Evolutionary conservation across 2,797 vertebrate species (phyloP).

Genomic region (Thaleichthys pacificus): DNA sequence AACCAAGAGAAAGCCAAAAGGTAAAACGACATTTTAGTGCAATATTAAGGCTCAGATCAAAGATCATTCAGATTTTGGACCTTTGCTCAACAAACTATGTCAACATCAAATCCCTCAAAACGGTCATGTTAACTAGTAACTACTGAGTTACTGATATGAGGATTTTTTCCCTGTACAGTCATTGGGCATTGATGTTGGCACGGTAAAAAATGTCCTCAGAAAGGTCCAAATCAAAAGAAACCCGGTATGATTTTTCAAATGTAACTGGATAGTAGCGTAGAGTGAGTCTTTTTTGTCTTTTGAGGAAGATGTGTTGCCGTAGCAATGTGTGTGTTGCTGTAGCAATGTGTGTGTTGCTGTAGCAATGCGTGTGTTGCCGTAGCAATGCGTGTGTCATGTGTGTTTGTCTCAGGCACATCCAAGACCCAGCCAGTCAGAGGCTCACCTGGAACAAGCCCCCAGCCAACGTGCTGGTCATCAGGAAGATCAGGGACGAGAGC

Average conservation of each 20-base stretch:
- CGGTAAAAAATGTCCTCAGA: constrained; percentile 10
- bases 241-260: background rate
- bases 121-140: constrained; percentile 44
- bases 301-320: background rate
- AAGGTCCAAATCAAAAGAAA: constrained; percentile 3
- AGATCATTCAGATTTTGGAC: constrained; percentile 53
- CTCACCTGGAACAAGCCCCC: constrained; percentile 83
- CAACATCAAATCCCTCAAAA: constrained; percentile 14
- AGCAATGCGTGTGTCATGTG: constrained; percentile 19
- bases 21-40: constrained; percentile 42
- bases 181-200: background rate
- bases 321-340: background rate
- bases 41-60: background rate
- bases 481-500: constrained; percentile 79
- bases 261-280: background rate
- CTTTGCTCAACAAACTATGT: constrained; percentile 7
- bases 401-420: constrained; percentile 76
- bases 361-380: background rate
- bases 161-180: background rate
- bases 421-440: constrained; percentile 81
- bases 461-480: constrained; percentile 78
- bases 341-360: background rate
- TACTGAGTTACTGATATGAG: background rate
- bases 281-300: background rate
- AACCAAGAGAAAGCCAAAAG: constrained; percentile 43